Conservation (phyloP, 2,113 vertebrate species). For the Alouatta palliata region DNA sequence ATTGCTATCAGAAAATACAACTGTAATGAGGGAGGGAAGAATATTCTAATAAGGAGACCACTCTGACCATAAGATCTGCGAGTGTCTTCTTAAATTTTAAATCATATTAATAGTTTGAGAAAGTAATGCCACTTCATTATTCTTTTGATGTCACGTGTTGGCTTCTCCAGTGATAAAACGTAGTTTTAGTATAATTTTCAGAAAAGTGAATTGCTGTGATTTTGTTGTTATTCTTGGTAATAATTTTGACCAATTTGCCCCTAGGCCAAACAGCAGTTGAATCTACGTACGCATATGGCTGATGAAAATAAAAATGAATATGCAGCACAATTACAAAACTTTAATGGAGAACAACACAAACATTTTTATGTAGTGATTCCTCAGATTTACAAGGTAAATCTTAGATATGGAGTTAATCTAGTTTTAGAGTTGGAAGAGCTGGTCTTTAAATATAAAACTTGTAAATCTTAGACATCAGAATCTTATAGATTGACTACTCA, state of each 20-base stretch:
- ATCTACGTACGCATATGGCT: slow-evolving; percentile 94
- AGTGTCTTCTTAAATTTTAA: neutral
- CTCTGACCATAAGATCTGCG: neutral
- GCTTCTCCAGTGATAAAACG: neutral
- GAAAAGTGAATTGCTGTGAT: slow-evolving; percentile 2
- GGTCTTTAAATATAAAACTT: slow-evolving; percentile 29
- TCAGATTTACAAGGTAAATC: slow-evolving; percentile 96
- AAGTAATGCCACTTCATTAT: neutral
- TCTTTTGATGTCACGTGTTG: neutral
- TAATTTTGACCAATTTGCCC: slow-evolving; percentile 61
- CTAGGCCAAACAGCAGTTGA: slow-evolving; percentile 96
- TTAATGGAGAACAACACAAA: slow-evolving; percentile 97
- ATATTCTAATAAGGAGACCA: neutral
- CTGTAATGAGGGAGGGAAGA: neutral
- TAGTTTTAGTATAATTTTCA: slow-evolving; percentile 36
- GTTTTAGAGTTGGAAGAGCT: slow-evolving; percentile 18
- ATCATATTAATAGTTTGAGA: neutral
- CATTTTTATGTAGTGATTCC: slow-evolving; percentile 97
- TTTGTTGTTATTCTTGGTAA: slow-evolving; percentile 47
- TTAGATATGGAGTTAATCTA: slow-evolving; percentile 9
- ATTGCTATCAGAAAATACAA: neutral
- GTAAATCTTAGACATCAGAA: slow-evolving; percentile 9
- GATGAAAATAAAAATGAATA: slow-evolving; percentile 99
- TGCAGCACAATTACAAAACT: slow-evolving; percentile 97
- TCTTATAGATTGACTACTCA: slow-evolving; percentile 38